Conservation (phyloP, 2,888 invertebrate species). For the Polydrusus tereticollis region DNA sequence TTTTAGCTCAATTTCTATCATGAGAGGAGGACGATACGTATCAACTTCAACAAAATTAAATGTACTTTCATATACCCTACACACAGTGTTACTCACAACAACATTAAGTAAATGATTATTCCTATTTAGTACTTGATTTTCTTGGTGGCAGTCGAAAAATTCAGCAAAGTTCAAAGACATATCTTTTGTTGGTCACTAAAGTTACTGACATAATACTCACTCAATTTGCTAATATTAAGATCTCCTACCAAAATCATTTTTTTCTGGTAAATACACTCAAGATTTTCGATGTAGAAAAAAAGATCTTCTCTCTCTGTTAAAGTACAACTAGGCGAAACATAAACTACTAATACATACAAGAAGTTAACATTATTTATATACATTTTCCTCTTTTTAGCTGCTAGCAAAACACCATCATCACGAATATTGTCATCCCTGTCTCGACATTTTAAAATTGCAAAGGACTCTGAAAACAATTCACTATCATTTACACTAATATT, state of each 20-base stretch:
- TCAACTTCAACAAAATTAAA: neutral
- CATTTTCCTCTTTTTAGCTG: neutral
- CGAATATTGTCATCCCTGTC: neutral
- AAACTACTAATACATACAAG: too few species aligned
- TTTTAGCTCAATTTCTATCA: neutral
- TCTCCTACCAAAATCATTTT: neutral
- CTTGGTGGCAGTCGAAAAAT: neutral
- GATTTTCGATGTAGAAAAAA: neutral
- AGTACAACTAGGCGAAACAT: neutral
- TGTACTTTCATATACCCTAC: neutral
- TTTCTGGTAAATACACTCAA: neutral
- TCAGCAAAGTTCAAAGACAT: neutral
- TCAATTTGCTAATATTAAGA: neutral
- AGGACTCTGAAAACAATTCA: neutral
- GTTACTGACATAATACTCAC: neutral
- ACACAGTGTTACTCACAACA: neutral
- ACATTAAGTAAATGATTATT: neutral
- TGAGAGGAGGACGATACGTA: neutral
- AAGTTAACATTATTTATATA: neutral
- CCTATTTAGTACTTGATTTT: neutral
- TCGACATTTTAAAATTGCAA: neutral
- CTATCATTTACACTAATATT: neutral
- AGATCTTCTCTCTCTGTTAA: neutral
- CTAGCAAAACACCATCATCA: neutral
- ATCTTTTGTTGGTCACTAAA: neutral